phyloP scores from a whole-genome alignment of 2,113 vertebrate genomes.

The Chaetops frenatus region DNA sequence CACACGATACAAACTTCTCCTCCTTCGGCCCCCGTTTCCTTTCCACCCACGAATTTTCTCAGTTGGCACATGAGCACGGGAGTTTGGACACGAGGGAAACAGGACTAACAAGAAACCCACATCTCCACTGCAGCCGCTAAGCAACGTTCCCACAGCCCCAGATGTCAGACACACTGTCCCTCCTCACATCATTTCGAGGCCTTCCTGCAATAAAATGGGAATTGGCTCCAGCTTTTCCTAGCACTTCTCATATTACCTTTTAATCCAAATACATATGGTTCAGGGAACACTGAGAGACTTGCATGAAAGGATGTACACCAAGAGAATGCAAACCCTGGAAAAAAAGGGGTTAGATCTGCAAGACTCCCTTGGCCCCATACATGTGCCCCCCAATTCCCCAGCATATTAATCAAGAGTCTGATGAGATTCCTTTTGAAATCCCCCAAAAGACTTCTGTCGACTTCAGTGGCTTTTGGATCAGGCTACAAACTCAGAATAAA shows the following conservation, averaged over 20 bases:
- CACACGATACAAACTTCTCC: neutral
- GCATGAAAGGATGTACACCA: conserved; percentile 22
- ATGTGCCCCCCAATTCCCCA: neutral
- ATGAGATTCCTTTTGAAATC: conserved; percentile 46
- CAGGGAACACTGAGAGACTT: conserved; percentile 1
- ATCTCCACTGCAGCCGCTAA: neutral
- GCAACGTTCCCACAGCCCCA: neutral
- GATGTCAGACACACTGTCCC: neutral
- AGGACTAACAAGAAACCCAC: neutral
- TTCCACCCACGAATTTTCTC: neutral
- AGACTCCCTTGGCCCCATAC: neutral
- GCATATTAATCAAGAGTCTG: conserved; percentile 37
- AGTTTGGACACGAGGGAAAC: neutral
- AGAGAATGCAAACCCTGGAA: conserved; percentile 18
- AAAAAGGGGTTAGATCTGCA: conserved; percentile 13
- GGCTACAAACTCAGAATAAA: conserved; percentile 48
- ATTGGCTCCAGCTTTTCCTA: conserved; percentile 40
- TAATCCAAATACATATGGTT: conserved; percentile 50
- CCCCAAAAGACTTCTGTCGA: conserved; percentile 28
- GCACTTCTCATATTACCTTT: conserved; percentile 46
- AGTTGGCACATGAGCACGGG: neutral
- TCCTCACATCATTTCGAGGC: neutral
- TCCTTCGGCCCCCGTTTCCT: neutral
- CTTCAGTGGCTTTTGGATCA: conserved; percentile 40
- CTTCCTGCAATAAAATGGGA: conserved; percentile 38